Conservation (phyloP, 2,113 vertebrate genomes). For the Scomber scombrus region DNA sequence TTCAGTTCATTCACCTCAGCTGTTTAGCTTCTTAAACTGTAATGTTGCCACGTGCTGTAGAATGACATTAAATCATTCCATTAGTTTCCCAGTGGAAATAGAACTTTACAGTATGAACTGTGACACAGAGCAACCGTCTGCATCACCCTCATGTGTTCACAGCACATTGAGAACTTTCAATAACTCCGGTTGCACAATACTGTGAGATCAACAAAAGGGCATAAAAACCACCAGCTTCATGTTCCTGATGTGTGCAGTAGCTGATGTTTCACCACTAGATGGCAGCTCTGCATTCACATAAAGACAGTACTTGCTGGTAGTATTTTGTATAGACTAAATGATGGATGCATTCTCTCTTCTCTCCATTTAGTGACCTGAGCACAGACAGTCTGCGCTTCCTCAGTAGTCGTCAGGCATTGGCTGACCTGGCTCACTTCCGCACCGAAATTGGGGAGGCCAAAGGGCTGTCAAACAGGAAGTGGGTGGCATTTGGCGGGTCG, state of each 20-base stretch:
- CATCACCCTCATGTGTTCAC: background rate
- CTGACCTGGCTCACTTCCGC: conserved; percentile 82
- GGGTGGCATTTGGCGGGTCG: conserved; percentile 79
- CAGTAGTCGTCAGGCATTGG: conserved; percentile 80
- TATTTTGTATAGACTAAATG: background rate
- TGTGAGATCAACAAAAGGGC: background rate
- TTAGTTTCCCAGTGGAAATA: background rate
- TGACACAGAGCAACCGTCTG: background rate
- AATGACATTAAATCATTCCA: background rate
- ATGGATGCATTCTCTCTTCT: background rate
- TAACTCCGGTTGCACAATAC: background rate
- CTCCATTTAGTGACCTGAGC: conserved; percentile 74
- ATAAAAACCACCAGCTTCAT: background rate
- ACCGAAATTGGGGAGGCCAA: conserved; percentile 17
- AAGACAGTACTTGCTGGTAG: background rate
- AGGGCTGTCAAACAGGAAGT: conserved; percentile 70
- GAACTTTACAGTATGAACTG: background rate
- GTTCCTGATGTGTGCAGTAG: background rate
- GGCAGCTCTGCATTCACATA: conserved; percentile 29
- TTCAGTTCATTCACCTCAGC: no score
- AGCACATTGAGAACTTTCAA: background rate
- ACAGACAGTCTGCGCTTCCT: conserved; percentile 74
- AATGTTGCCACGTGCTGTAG: background rate
- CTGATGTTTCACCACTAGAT: conserved; percentile 58
- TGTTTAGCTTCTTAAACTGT: background rate